These are phyloP conservation scores for Cacatua alba DNA, from an alignment of 2,113 vertebrate genomes.

Conservation along the genomic window DNA sequence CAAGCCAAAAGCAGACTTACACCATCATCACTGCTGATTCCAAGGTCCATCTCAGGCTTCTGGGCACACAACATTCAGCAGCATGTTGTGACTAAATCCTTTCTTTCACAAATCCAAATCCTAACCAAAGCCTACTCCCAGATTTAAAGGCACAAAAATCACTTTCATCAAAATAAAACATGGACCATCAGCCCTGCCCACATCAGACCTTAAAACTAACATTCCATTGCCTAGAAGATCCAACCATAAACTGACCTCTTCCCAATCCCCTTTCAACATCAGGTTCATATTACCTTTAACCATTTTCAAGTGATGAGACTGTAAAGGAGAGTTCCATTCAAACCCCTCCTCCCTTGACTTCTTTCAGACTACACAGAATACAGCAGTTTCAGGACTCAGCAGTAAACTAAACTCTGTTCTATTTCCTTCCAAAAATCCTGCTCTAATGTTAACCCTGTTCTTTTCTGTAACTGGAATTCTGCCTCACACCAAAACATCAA, in stretches of 20 bases:
- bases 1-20: not conserved
- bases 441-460: not conserved
- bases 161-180: not conserved
- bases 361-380: not conserved
- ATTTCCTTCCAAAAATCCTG: not conserved
- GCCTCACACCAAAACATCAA: not conserved
- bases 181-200: not conserved
- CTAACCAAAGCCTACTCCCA: not conserved
- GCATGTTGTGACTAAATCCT: not conserved
- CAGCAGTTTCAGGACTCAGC: not conserved
- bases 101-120: not conserved
- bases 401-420: not conserved
- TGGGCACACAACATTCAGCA: not conserved
- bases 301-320: not conserved
- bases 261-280: not conserved
- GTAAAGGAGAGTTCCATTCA: not conserved
- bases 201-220: not conserved
- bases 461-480: not conserved
- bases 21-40: no score
- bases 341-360: not conserved
- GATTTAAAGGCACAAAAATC: not conserved
- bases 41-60: not conserved
- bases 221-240: not conserved
- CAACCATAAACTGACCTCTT: not conserved
- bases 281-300: not conserved